Base-by-base conservation (phyloP, 2,888 invertebrate genomes). In the Zonitis immaculata region DNA sequence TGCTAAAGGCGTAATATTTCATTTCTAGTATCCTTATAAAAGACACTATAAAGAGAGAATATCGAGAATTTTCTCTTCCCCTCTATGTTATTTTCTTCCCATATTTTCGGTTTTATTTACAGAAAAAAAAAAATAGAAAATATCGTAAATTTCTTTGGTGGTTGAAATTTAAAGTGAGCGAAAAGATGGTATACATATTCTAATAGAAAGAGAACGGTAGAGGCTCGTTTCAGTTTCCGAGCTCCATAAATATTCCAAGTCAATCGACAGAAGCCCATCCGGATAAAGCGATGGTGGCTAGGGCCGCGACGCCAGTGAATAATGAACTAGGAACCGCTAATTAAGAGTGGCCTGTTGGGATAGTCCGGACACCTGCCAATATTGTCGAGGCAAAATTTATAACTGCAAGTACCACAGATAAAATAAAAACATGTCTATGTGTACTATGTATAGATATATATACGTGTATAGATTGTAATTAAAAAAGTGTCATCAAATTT, bases 251-350 rank as follows among this genome's bases (percentile, higher is more conserved):
- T 74, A 73, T 73, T 72, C 73, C 69, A 72, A 60, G 62, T 62
- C 66, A 70, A 72, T 74, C 73, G 73, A 72, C 73, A 69, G 67
- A 66, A 68, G 66, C 66, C 20, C 27, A 56, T 62, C 57, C 63
- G 69, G 70, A 74, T 71, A 73, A 71, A 73, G 69, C 70, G 71
- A 66, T 68, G 69, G 61, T 64, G 69, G 66, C 65, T 63, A 66
- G 66, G 66, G 64, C 64, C 67, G 64, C 69, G 68, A 63, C 69
- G 66, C 64, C 63, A 54, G 67, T 73, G 73, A 73, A 73, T 73
- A 73, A 74, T 73, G 73, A 73, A 74, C 72, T 64, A 63, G 69
- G 66, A 66, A 73, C 73, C 73, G 71, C 75, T 74, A 74, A 75
- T 75, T 74, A 74, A 74, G 73, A 73, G 70, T 66, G 65, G 70